phyloP scores from a whole-genome alignment of 1,140 invertebrate genomes.

The Chlorops oryzae region DNA sequence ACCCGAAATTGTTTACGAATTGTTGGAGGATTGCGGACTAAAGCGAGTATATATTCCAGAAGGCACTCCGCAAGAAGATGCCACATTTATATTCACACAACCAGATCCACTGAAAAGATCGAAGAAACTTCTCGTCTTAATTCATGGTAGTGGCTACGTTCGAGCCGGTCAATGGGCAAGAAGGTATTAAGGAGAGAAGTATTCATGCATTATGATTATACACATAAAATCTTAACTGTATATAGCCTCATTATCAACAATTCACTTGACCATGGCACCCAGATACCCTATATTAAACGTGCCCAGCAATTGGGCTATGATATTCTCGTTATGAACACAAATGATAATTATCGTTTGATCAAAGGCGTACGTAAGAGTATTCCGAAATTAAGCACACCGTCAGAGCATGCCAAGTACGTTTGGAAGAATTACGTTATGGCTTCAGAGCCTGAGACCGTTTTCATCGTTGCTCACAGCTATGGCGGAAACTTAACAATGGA shows the following conservation, averaged over 20 bases:
- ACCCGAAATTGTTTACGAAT: slow-evolving; percentile 60
- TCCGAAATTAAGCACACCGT: slow-evolving; percentile 50
- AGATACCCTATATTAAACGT: slow-evolving; percentile 66
- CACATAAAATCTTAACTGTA: no score
- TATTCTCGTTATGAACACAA: slow-evolving; percentile 68
- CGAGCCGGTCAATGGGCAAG: slow-evolving; percentile 77
- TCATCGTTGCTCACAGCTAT: slow-evolving; percentile 71
- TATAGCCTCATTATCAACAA: slow-evolving; percentile 72
- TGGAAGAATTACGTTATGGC: slow-evolving; percentile 62
- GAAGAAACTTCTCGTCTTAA: slow-evolving; percentile 64
- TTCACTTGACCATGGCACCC: slow-evolving; percentile 64
- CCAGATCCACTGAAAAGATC: slow-evolving; percentile 54
- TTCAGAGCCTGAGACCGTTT: slow-evolving; percentile 57
- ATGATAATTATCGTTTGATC: slow-evolving; percentile 55
- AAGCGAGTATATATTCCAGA: slow-evolving; percentile 55
- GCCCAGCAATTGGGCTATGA: slow-evolving; percentile 61
- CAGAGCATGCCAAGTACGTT: slow-evolving; percentile 59
- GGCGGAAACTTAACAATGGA: slow-evolving; percentile 60
- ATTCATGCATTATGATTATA: no score
- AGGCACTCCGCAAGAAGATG: slow-evolving; percentile 48
- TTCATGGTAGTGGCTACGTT: slow-evolving; percentile 73
- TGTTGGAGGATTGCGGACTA: slow-evolving; percentile 57
- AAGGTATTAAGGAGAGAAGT: no score
- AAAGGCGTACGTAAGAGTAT: slow-evolving; percentile 47
- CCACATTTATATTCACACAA: slow-evolving; percentile 60